phyloP scores from a whole-genome alignment of 1,140 invertebrate species.

The Nasonia longicornis region DNA sequence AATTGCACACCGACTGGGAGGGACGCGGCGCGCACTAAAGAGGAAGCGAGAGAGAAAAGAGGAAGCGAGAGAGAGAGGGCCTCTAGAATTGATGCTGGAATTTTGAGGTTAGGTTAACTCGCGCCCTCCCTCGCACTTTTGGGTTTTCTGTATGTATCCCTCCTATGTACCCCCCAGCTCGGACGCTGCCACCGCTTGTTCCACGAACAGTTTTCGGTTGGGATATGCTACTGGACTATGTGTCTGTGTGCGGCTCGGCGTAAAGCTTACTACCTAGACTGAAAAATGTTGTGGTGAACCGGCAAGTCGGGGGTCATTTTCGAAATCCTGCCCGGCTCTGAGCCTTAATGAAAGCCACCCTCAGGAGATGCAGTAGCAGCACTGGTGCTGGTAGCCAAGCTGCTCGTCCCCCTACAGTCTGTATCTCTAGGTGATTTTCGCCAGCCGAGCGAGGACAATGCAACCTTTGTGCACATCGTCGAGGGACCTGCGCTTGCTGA shows the following conservation, averaged over 20 bases:
- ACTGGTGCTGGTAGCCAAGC: neutral
- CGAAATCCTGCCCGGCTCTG: slow-evolving; percentile 53
- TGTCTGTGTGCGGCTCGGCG: slow-evolving; percentile 52
- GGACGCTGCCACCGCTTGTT: slow-evolving; percentile 37
- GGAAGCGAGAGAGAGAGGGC: slow-evolving; percentile 51
- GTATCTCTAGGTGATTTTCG: slow-evolving; percentile 25
- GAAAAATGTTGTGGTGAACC: slow-evolving; percentile 63
- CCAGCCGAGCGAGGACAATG: neutral
- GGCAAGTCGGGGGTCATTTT: slow-evolving; percentile 56
- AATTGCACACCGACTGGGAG: slow-evolving; percentile 62
- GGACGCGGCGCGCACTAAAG: slow-evolving; percentile 46
- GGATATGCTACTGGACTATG: slow-evolving; percentile 28
- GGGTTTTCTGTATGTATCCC: slow-evolving; percentile 17
- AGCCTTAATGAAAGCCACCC: slow-evolving; percentile 53
- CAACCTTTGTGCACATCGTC: neutral
- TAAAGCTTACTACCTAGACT: slow-evolving; percentile 56
- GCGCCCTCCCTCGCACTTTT: slow-evolving; percentile 40
- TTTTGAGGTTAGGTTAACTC: slow-evolving; percentile 66
- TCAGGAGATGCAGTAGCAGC: slow-evolving; percentile 13
- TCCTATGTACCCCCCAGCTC: neutral
- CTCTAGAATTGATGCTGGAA: slow-evolving; percentile 65
- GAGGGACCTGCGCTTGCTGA: neutral
- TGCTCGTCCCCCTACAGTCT: neutral
- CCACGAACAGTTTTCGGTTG: slow-evolving; percentile 45
- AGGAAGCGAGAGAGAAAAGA: slow-evolving; percentile 20